phyloP scores from a whole-genome alignment of 2,113 vertebrate genomes.

The Tenebrosternarchus preto region DNA sequence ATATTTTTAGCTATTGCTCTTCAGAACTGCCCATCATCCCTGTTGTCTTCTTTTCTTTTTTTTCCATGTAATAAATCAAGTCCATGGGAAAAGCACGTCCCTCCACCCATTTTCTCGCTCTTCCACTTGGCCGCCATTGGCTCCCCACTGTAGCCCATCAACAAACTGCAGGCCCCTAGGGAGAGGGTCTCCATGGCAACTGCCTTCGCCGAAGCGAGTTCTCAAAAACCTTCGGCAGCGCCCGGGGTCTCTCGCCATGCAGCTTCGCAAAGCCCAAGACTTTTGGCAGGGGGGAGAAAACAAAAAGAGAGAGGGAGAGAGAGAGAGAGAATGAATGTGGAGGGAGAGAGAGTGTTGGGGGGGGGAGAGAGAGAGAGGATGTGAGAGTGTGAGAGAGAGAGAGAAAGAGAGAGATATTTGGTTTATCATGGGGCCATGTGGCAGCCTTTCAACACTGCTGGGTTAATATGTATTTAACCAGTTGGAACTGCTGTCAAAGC shows the following conservation, averaged over 20 bases:
- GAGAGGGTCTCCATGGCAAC: slow-evolving; percentile 77
- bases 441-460: slow-evolving; percentile 24
- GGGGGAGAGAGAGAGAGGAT: neutral
- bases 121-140: slow-evolving; percentile 66
- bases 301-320: neutral
- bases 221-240: slow-evolving; percentile 65
- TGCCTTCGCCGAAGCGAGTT: slow-evolving; percentile 69
- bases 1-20: slow-evolving; percentile 75
- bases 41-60: slow-evolving; percentile 21
- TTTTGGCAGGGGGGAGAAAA: slow-evolving; percentile 30
- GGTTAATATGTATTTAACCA: slow-evolving; percentile 21
- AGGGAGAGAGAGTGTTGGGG: neutral
- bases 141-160: slow-evolving; percentile 70
- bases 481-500: slow-evolving; percentile 12
- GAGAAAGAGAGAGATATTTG: neutral
- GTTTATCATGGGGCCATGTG: slow-evolving; percentile 18
- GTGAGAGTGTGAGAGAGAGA: neutral
- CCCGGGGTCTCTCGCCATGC: slow-evolving; percentile 44
- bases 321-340: neutral
- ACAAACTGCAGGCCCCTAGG: slow-evolving; percentile 64
- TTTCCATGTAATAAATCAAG: slow-evolving; percentile 63
- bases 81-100: slow-evolving; percentile 72
- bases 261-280: slow-evolving; percentile 33
- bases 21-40: slow-evolving; percentile 66
- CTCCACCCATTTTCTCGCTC: slow-evolving; percentile 71